Base-by-base conservation (phyloP, 2,113 vertebrate genomes). In the Macrotus californicus region DNA sequence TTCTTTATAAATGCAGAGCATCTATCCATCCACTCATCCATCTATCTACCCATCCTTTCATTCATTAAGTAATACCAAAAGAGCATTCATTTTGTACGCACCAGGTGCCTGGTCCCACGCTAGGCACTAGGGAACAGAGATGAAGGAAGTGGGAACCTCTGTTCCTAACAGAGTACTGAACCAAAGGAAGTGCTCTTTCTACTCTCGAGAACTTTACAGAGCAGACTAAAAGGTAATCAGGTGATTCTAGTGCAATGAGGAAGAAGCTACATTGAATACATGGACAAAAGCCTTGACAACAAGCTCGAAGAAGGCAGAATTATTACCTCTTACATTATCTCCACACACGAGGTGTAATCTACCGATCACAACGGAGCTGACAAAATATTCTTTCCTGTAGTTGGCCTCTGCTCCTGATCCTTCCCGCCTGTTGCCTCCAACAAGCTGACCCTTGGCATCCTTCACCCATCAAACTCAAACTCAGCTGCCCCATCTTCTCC, bases 1-100 rank as follows among this genome's bases (percentile, higher is more conserved):
- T 93, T 94, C 88, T 96, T 95, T 96, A 79, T 56, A 50, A 34
- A 34, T 34, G 48, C 72, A 76, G 73, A 76, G 18, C 16, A 14
- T 66, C 22, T 29, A 50, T 69, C 39, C 69, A 84, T 67, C 50
- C 14, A 54, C 46, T 56, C 52, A 24, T 29, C 0, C 1, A 43
- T 70, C 19, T 18, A 26, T 14, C 26, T 7, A 50, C 15, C 5
- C 39, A 72, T 64, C 22, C 69, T 66, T 48, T 75, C 48, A 79
- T 79, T 79, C 54, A 95, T 76, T 90, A 72, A 72, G 52, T 80
- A 76, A 29, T 48, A 22, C 56, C 43, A 80, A 82, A 83, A 70
- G 4, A 70, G 41, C 8, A 56, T 76, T 95, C 69, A 59, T 59
- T 82, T 87, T n/a, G 4, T 66, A 75, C 19, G 36, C 3, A 73